Conservation (phyloP, 2,888 invertebrate genomes). For the Sinohyriopsis cumingii region DNA sequence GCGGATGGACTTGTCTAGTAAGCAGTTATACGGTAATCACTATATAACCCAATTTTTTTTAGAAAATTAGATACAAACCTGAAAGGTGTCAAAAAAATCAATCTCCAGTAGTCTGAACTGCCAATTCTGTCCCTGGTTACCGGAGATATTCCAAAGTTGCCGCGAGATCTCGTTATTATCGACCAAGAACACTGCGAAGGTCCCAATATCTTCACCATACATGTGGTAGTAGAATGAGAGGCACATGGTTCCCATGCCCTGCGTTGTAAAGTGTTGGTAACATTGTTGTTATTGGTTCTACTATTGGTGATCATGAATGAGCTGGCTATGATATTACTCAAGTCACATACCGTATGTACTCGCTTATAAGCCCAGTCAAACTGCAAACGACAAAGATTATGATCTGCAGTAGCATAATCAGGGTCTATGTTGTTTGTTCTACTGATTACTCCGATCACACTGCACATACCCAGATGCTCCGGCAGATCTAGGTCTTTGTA, state of each 20-base stretch:
- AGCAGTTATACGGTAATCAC: not conserved
- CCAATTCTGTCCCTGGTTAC: constrained; percentile 26
- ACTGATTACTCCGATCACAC: no score
- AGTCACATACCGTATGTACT: no score
- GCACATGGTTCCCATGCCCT: constrained; percentile 46
- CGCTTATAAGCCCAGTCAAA: no score
- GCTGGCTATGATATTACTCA: no score
- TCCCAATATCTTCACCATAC: constrained; percentile 48
- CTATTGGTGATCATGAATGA: no score
- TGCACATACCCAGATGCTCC: no score
- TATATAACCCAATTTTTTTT: not conserved
- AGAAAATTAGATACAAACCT: constrained; percentile 6
- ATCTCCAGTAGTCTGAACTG: constrained; percentile 5
- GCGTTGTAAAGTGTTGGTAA: constrained; percentile 2
- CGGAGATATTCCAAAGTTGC: constrained; percentile 14
- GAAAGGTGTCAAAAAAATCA: constrained; percentile 4
- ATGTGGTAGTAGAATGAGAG: constrained; percentile 51
- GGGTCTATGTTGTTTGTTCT: no score
- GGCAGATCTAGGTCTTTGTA: no score
- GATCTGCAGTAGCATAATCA: no score
- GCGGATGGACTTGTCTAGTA: no score
- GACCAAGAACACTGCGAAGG: constrained; percentile 15
- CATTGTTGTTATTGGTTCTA: no score
- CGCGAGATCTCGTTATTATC: constrained; percentile 7
- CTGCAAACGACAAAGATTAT: no score